A percentile compares a stretch with the other conserved stretches of the same genome.
phyloP scores from a whole-genome alignment of 2,113 vertebrate genomes.

The Promerops cafer region DNA sequence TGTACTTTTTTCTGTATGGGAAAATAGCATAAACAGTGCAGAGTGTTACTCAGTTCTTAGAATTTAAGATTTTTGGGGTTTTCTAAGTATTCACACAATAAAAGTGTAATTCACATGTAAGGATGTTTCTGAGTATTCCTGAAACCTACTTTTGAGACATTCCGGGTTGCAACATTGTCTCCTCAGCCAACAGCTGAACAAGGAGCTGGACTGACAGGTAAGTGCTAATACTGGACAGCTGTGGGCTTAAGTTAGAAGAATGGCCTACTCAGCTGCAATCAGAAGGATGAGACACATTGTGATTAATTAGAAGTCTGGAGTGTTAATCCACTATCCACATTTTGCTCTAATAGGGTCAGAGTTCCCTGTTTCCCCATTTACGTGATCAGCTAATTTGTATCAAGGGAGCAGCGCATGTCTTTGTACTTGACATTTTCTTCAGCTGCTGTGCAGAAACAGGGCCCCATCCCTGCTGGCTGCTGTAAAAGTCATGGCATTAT shows the following conservation, averaged over 20 bases:
- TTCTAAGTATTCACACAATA: slow-evolving; percentile 4
- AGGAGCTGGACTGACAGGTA: neutral
- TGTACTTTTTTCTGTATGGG: neutral
- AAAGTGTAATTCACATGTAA: neutral
- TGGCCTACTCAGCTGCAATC: neutral
- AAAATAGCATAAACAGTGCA: neutral
- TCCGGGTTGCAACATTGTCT: neutral
- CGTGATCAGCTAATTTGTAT: neutral
- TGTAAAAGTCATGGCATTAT: neutral
- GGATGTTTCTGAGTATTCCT: neutral
- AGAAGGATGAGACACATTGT: neutral
- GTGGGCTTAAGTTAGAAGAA: neutral
- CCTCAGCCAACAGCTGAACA: neutral
- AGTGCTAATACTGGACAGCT: neutral
- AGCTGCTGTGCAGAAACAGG: neutral
- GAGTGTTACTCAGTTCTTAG: neutral
- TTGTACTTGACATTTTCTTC: slow-evolving; percentile 26
- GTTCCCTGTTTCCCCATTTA: neutral
- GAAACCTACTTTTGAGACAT: neutral
- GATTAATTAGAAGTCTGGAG: slow-evolving; percentile 12
- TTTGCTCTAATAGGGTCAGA: neutral
- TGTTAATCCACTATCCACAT: neutral
- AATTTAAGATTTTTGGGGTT: neutral
- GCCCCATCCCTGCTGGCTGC: neutral
- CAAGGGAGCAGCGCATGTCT: neutral